These are phyloP conservation scores for Chouioia cunea DNA, from an alignment of 2,888 invertebrate genomes.

Conservation along the genomic window DNA sequence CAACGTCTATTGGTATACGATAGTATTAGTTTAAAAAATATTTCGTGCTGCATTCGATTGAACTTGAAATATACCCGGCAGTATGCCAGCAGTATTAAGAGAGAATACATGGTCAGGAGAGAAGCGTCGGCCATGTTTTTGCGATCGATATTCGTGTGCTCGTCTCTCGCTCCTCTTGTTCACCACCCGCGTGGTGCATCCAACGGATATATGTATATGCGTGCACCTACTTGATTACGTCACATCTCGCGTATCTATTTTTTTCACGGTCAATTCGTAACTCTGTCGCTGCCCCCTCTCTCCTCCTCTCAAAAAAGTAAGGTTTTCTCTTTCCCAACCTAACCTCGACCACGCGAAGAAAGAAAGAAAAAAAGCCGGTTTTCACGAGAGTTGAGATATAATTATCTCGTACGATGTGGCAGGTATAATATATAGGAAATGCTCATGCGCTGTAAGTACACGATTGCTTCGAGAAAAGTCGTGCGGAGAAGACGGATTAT, in stretches of 20 bases:
- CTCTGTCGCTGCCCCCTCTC: too few relatives aligned
- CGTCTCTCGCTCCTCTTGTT: neutral
- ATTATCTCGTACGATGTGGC: neutral
- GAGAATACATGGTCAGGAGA: neutral
- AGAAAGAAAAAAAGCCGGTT: slow-evolving; percentile 8
- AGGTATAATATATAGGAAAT: neutral
- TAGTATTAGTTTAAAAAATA: too few relatives aligned
- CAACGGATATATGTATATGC: too few relatives aligned
- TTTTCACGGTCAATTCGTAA: slow-evolving; percentile 21
- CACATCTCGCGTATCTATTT: slow-evolving; percentile 20
- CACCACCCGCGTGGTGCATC: neutral
- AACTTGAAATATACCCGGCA: neutral
- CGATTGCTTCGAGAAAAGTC: slow-evolving; percentile 32
- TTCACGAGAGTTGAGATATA: too few relatives aligned
- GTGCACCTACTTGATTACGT: neutral
- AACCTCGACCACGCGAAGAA: slow-evolving; percentile 8
- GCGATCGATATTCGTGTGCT: neutral
- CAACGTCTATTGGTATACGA: too few relatives aligned
- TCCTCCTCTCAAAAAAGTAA: neutral
- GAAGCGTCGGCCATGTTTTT: neutral
- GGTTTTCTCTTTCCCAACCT: neutral
- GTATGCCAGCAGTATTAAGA: slow-evolving; percentile 22
- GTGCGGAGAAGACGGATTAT: neutral
- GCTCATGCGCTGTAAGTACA: slow-evolving; percentile 16
- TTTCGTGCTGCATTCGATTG: neutral